Evolutionary conservation across 2,888 invertebrate species (phyloP), one percentile per base, ranked within the genome.

Genomic region (Melinaea menophilus): DNA sequence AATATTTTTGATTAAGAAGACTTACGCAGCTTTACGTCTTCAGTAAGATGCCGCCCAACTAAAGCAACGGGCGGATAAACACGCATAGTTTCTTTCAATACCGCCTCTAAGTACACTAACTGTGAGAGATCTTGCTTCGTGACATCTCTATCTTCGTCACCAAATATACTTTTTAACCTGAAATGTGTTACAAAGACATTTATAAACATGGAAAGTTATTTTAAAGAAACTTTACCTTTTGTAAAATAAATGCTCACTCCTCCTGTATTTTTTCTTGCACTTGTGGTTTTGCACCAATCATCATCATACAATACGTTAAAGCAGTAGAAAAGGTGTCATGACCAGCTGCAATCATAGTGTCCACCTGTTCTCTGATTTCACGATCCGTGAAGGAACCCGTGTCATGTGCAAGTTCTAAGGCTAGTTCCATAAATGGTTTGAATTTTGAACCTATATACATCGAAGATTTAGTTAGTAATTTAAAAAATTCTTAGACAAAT

Each of bases 261-360:
- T 22, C 31, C 2, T 51, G 31, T 51, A 51, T 51, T 31, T 51
- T 31, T 7, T 85, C 80, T 69, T 91, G 91, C 1, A 81, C 82
- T 4, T 87, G 78, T 56, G 86, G 87, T 61, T 89, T 75, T 0
- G 83, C 81, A 0, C 89, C 91, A 5, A 92, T 68, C 65, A 90
- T 70, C 58, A 88, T 68, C 58, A 91, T 72, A 0, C 85, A 81
- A 64, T 80, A 91, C 80, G 87, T 82, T 2, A 90, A 78, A 0
- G 84, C 87, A 4, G 82, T 83, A 0, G 91, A 86, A 0, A 88
- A 85, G 0, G 91, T 92, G 68, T 92, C 89, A 71, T 90, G 87
- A 64, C 92, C 93, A 1, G 91, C 92, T 2, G 92, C 86, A 64
- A 93, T 91, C 81, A 93, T 92, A 0, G 92, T 92, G 68, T 92